Evolutionary conservation across 2,113 vertebrate genomes (phyloP).

Genomic region (Theristicus caerulescens): DNA sequence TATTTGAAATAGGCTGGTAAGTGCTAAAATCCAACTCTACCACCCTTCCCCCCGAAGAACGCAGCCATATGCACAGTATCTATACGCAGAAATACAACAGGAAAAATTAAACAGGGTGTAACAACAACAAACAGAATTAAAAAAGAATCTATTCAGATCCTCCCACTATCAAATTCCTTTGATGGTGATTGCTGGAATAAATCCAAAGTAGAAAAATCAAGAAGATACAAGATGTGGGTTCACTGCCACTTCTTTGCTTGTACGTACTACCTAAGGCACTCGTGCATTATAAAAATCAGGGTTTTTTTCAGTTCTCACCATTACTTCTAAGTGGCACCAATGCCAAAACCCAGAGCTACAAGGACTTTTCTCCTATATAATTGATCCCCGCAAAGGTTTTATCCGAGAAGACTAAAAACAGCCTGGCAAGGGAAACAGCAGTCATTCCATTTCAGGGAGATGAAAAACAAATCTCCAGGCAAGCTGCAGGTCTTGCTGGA

Average conservation of each 20-base stretch:
- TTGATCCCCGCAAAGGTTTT: not conserved
- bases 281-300: rapidly evolving
- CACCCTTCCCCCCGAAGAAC: not conserved
- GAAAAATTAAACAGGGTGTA: not conserved
- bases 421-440: not conserved
- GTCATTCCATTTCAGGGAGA: not conserved
- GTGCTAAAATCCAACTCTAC: not conserved
- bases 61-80: not conserved
- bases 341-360: not conserved
- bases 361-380: not conserved
- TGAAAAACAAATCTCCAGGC: not conserved
- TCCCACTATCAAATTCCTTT: not conserved
- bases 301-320: not conserved
- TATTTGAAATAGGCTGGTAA: not conserved
- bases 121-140: not conserved
- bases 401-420: not conserved
- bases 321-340: not conserved
- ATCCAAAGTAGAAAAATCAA: not conserved
- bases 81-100: not conserved
- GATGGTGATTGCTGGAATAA: not conserved
- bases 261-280: not conserved
- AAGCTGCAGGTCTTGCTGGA: not conserved
- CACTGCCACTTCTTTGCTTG: not conserved
- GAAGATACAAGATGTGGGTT: not conserved
- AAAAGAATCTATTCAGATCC: not conserved